phyloP scores from a whole-genome alignment of 2,113 vertebrate genomes.

The Ictalurus furcatus region DNA sequence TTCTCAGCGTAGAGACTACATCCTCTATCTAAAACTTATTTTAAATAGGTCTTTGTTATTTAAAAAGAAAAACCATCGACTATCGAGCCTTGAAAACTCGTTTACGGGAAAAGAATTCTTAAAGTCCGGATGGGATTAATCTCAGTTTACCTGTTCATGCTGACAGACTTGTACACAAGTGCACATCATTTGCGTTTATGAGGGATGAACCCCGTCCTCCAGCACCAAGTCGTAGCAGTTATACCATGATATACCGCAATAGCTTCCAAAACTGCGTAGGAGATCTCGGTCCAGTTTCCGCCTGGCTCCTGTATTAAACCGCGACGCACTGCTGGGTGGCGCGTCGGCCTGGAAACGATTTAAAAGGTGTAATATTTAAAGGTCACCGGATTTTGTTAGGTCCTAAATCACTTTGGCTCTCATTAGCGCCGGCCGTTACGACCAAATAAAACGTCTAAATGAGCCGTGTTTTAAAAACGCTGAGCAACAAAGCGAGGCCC shows the following conservation, averaged over 20 bases:
- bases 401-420: neutral
- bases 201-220: neutral
- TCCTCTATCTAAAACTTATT: too few relatives aligned
- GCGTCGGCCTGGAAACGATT: conserved; percentile 18
- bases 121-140: neutral
- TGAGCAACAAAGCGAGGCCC: neutral
- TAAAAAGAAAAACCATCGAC: neutral
- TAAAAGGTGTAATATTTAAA: conserved; percentile 11
- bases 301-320: neutral
- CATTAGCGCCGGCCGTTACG: neutral
- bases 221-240: neutral
- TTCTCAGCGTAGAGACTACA: too few relatives aligned
- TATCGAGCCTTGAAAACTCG: neutral
- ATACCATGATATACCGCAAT: neutral
- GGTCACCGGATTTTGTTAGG: conserved; percentile 5
- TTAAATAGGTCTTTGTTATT: too few relatives aligned
- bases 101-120: neutral
- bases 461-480: neutral
- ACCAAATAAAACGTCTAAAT: conserved; percentile 13
- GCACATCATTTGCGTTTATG: neutral
- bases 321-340: neutral
- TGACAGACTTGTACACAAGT: too few relatives aligned
- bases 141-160: neutral
- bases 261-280: neutral
- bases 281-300: neutral